Base-by-base conservation (phyloP, 23 tunicate species). In the Styela clava region DNA sequence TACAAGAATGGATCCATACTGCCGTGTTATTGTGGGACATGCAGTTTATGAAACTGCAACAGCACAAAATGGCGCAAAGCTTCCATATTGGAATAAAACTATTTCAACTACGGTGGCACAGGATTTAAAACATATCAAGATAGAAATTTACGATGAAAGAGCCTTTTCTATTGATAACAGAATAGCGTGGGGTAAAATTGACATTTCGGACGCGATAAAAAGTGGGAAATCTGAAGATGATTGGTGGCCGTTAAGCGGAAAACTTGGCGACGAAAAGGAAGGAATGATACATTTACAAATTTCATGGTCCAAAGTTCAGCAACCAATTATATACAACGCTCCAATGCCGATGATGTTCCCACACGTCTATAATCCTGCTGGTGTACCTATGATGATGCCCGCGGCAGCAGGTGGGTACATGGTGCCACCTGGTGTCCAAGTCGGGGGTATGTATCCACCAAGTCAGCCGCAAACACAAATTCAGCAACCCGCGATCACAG, bases 1-100 rank as follows among this genome's bases (percentile, higher is more conserved):
- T 7, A 85, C 90, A 1, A 76, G 70, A 61, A 94, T 94, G 99
- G 99, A 94, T 82, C 99, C 99, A 9, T 94, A 86, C 52, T 94
- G 99, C 67, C 83, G 91, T 35, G 31, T 94, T 3, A 82, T 90
- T 3, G 79, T 88, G 16, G 82, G 85, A 22, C 95, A 89, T 68
- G 74, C 67, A 69, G 89, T 94, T 1, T 85, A 80, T 52, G 99
- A 94, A 70, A 94, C 99, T 16, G 90, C 84, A 2, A 94, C 95
- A 26, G 79, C 82, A 18, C 34, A 78, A 21, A 85, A 83, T 33
- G 99, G 99, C 24, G 91, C 90, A 7, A 94, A 94, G 74, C 82
- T 76, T 35, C 99, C 99, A 1, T 65, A 62, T 56, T 94, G 99
- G 99, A 83, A 74, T 21, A 89, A 84, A 79, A 69, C 97, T 1